Percentiles rank a stretch among this genome's conserved stretches.
These are phyloP conservation scores for Hycleus cichorii DNA, from an alignment of 1,140 invertebrate species.

Conservation along the genomic window DNA sequence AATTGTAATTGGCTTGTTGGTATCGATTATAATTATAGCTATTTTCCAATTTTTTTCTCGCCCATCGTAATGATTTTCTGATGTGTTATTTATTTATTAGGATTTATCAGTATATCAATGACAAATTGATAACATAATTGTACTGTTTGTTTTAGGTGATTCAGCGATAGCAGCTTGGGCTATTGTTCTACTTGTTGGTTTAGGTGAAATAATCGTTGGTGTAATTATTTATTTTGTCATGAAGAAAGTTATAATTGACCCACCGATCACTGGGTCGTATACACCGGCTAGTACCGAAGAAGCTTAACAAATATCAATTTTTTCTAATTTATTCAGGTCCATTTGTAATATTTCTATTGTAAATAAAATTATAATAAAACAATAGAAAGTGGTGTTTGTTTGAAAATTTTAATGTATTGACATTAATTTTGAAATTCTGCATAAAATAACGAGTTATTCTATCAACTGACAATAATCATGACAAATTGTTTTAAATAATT, in stretches of 20 bases:
- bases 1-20: neutral
- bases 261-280: slow-evolving; percentile 18
- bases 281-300: slow-evolving; percentile 14
- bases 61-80: too few species aligned
- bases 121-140: neutral
- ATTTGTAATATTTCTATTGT: too few species aligned
- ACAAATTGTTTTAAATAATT: too few species aligned
- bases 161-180: slow-evolving; percentile 65
- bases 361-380: too few species aligned
- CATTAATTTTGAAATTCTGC: too few species aligned
- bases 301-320: neutral
- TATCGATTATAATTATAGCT: neutral
- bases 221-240: slow-evolving; percentile 57
- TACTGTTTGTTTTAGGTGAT: slow-evolving; percentile 46
- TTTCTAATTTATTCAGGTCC: too few species aligned
- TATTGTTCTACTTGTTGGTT: slow-evolving; percentile 56
- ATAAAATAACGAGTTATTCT: too few species aligned
- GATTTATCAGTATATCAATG: neutral
- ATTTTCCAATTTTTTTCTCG: neutral
- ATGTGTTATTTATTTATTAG: too few species aligned
- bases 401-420: too few species aligned
- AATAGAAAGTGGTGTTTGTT: too few species aligned
- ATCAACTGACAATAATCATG: too few species aligned
- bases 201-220: slow-evolving; percentile 57
- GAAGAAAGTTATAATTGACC: slow-evolving; percentile 54